These are phyloP conservation scores for Diadophis punctatus DNA, from an alignment of 2,113 vertebrate species.

Conservation along the genomic window DNA sequence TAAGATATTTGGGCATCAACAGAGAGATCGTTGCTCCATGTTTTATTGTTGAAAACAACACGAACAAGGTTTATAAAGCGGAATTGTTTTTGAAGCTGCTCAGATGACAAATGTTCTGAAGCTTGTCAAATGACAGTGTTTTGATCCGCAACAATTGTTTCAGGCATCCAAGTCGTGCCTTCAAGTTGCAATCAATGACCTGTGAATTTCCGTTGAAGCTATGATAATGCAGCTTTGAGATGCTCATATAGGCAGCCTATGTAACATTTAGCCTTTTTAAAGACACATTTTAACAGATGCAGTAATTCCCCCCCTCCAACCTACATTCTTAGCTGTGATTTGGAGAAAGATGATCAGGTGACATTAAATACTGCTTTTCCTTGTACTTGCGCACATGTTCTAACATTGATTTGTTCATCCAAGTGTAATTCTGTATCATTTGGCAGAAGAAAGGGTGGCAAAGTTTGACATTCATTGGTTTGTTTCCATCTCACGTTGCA, in stretches of 20 bases:
- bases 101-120: background rate
- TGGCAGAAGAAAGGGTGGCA: background rate
- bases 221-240: background rate
- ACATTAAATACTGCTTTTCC: background rate
- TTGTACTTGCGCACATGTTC: background rate
- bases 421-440: constrained; percentile 36
- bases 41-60: background rate
- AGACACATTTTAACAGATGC: constrained; percentile 11
- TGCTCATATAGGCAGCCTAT: background rate
- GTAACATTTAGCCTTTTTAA: constrained; percentile 19
- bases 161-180: background rate
- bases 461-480: constrained; percentile 16
- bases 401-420: background rate
- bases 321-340: background rate
- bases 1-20: background rate
- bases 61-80: too few species aligned
- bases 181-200: background rate
- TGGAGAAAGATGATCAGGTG: background rate
- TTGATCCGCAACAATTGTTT: background rate
- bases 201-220: background rate
- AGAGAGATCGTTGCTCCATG: background rate
- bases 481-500: constrained; percentile 33
- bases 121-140: background rate
- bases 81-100: background rate
- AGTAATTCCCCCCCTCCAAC: background rate